Evolutionary conservation across 2,797 vertebrate genomes (phyloP).

Genomic region (Intellagama lesueurii): DNA sequence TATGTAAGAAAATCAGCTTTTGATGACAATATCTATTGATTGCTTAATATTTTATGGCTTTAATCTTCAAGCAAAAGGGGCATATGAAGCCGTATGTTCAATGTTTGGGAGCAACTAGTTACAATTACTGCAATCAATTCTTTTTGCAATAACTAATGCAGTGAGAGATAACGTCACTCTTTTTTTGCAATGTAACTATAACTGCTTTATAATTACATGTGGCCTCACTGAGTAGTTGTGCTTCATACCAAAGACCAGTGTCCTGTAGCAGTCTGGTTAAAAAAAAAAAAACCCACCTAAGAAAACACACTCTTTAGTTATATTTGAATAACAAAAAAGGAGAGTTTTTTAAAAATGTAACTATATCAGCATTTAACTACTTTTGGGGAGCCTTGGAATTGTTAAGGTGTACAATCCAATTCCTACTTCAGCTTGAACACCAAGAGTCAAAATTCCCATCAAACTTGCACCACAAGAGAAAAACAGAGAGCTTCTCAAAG

Average conservation of each 20-base stretch:
- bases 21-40: neutral
- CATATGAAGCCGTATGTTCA: neutral
- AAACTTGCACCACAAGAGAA: neutral
- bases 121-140: neutral
- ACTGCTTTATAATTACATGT: neutral
- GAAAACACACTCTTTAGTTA: neutral
- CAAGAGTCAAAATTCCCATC: neutral
- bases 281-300: neutral
- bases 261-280: neutral
- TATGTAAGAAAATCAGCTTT: constrained; percentile 9
- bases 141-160: neutral
- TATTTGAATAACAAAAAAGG: neutral
- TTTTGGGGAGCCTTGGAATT: neutral
- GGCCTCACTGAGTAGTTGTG: neutral
- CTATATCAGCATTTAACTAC: neutral
- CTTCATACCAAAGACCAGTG: neutral
- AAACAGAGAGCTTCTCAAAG: neutral
- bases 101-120: neutral
- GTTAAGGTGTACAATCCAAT: too few relatives aligned
- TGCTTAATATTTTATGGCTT: constrained; percentile 1
- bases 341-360: neutral
- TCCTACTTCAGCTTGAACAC: neutral
- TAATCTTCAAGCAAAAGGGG: neutral
- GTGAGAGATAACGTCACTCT: neutral
- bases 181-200: neutral